Evolutionary conservation across 2,797 vertebrate genomes (phyloP).

Genomic region (Nothura maculosa): DNA sequence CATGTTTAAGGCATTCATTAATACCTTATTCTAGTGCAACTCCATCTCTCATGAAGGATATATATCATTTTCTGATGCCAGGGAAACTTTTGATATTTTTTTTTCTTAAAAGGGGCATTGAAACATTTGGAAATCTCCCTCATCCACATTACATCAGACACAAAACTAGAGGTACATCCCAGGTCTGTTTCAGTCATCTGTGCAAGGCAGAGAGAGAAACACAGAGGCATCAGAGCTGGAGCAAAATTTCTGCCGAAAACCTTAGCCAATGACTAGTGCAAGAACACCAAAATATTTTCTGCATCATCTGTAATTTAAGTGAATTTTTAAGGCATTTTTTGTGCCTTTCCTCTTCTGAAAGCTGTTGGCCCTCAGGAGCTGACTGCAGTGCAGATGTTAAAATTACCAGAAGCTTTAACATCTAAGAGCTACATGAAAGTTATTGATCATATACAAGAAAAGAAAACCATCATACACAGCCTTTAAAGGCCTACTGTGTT

Average conservation of each 20-base stretch:
- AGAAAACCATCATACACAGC: neutral
- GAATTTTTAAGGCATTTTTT: neutral
- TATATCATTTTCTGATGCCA: neutral
- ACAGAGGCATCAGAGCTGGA: neutral
- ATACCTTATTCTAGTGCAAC: neutral
- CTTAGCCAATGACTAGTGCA: neutral
- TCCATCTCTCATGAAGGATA: neutral
- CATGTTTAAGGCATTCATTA: neutral
- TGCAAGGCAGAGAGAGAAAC: neutral
- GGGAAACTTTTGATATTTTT: neutral
- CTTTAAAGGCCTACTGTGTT: neutral
- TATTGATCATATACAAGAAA: neutral
- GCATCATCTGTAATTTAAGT: neutral
- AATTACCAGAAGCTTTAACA: neutral
- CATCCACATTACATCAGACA: neutral
- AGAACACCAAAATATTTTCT: neutral
- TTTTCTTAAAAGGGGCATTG: neutral
- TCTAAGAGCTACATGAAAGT: neutral
- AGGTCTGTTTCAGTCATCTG: neutral
- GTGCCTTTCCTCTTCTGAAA: neutral
- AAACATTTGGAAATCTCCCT: neutral
- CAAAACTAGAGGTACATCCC: fast-evolving
- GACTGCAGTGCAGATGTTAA: neutral
- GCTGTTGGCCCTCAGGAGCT: neutral
- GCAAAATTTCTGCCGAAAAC: neutral